Evolutionary conservation across 2,888 invertebrate genomes (phyloP), one percentile per base, ranked within the genome.

Genomic region (Nemurella pictetii): DNA sequence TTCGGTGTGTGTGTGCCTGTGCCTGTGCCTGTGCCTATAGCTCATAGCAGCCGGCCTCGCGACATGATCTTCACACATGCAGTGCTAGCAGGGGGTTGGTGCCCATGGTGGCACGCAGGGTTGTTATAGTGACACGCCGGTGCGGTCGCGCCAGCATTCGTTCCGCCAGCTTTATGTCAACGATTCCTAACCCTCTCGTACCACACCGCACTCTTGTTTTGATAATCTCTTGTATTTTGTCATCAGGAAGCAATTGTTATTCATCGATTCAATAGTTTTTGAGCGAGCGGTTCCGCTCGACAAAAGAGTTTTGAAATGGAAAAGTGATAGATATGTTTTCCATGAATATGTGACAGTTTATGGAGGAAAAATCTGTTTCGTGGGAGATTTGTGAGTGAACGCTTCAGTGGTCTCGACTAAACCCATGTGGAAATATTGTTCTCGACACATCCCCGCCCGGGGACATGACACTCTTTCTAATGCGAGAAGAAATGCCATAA

Each of bases 241-340:
- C 82, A 75, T 82, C 85, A 74, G 85, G 85, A 85, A 85, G 82
- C 83, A 77, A 85, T 85, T 85, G 83, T 75, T 83, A 83, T 83
- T 85, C 85, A 83, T 83, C 28, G 35, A 83, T 83, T 82, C 85
- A 82, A 78, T n/a, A 78, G 28, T 78, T 30, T 78, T 30, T 28
- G n/a, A 30, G 30, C 78, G 78, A 55, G 55, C 55, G 55, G 55
- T 55, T 55, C 12, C 55, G 55, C 55, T 30, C 35, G 83, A 85
- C 74, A 27, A 75, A 83, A 35, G 30, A 55, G 55, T 36, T 81
- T 84, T 75, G 55, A 82, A 75, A 75, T 36, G 32, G 72, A 32
- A 55, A 30, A 74, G 35, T 81, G 81, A 84, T 84, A 73, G 72
- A 82, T 81, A 81, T 84, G 84, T 81, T 84, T 84, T 73, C 84